A percentile compares a stretch with the other conserved stretches of the same genome.
These are phyloP conservation scores for Tupiocoris notatus DNA, from an alignment of 2,888 invertebrate species.

Conservation along the genomic window DNA sequence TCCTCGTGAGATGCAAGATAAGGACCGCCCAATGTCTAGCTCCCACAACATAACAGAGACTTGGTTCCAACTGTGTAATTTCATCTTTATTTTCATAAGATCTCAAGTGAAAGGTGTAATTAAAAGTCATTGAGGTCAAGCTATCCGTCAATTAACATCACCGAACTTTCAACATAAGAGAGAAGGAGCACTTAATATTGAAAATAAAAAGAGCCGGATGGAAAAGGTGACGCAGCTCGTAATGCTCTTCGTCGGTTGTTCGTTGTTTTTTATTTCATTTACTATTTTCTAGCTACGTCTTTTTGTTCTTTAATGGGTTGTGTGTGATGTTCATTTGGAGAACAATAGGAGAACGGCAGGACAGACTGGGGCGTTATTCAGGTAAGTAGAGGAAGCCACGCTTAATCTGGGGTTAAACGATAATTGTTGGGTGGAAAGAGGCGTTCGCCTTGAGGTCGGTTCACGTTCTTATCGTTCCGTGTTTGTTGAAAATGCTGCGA, in stretches of 20 bases:
- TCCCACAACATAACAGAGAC: background rate
- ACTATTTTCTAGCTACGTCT: background rate
- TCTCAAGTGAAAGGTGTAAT: conserved; percentile 24
- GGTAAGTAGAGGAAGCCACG: conserved; percentile 15
- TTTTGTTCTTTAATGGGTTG: conserved; percentile 6
- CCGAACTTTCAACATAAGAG: conserved; percentile 1
- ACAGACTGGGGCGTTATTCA: background rate
- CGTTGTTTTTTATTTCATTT: background rate
- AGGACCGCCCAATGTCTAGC: background rate
- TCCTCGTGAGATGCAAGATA: background rate
- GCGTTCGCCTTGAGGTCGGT: background rate
- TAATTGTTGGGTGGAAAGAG: conserved; percentile 23
- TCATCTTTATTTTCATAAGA: conserved; percentile 12
- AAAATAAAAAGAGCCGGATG: background rate
- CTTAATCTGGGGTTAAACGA: no score
- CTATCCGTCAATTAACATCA: conserved; percentile 15
- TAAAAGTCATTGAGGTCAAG: conserved; percentile 29
- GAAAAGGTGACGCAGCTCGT: conserved; percentile 13
- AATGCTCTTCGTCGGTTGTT: background rate
- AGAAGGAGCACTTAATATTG: no score
- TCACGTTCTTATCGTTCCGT: background rate
- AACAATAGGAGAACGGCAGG: conserved; percentile 22
- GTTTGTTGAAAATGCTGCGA: background rate
- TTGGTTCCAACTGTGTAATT: background rate
- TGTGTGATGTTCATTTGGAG: conserved; percentile 19